Conservation (phyloP, 2,888 invertebrate genomes). For the Lasioglossum lativentre region DNA sequence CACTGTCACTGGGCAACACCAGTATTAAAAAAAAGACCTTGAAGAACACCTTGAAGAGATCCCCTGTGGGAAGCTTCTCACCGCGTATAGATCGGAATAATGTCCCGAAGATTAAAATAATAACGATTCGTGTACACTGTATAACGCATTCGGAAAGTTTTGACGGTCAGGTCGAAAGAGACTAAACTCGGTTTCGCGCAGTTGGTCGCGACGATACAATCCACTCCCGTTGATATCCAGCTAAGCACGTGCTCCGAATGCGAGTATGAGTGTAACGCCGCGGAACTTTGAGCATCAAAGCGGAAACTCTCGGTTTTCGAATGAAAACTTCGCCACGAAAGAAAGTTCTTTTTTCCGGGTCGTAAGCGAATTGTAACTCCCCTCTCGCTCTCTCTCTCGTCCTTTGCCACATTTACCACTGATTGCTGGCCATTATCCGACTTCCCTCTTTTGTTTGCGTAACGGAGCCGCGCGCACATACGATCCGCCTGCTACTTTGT, state of each 20-base stretch:
- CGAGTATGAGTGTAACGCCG: conserved; percentile 16
- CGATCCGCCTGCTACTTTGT: not conserved
- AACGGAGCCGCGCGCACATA: not conserved
- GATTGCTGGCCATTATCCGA: conserved; percentile 38
- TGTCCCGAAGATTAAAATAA: not conserved
- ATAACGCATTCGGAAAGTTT: conserved; percentile 6
- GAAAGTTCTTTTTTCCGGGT: conserved; percentile 11
- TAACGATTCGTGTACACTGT: not conserved
- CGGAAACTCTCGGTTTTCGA: conserved; percentile 20
- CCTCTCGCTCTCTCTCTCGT: not conserved
- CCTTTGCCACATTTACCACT: conserved; percentile 22
- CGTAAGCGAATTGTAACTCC: conserved; percentile 35
- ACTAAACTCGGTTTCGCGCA: conserved; percentile 12
- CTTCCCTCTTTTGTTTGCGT: conserved; percentile 29
- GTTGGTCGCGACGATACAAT: conserved; percentile 31
- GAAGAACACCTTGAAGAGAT: too few relatives aligned
- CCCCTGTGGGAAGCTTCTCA: too few relatives aligned
- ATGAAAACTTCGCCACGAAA: conserved; percentile 16
- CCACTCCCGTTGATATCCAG: conserved; percentile 6
- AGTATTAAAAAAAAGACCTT: too few relatives aligned
- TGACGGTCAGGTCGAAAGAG: not conserved
- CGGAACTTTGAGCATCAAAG: conserved; percentile 31
- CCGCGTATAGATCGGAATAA: too few relatives aligned
- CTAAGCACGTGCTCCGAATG: conserved; percentile 35
- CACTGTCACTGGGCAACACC: too few relatives aligned